A percentile compares a stretch with the other conserved stretches of the same genome.
Evolutionary conservation across 2,113 vertebrate genomes (phyloP).

Genomic region (Tor tambroides): DNA sequence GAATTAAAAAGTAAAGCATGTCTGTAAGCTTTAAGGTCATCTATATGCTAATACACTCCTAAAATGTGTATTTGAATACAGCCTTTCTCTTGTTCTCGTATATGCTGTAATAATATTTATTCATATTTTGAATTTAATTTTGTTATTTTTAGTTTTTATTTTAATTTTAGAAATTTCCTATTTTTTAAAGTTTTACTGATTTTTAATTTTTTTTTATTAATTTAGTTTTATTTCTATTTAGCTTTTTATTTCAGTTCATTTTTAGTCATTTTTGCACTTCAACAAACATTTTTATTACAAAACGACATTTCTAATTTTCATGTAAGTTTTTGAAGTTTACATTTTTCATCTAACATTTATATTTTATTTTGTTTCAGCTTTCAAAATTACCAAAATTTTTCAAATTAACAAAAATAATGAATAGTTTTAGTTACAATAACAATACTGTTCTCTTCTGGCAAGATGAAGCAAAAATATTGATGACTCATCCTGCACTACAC

Average conservation of each 20-base stretch:
- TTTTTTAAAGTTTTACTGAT: too few species aligned
- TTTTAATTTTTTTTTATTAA: background rate
- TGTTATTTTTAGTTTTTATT: too few species aligned
- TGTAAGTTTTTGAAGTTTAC: too few species aligned
- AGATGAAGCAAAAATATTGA: background rate
- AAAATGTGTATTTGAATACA: background rate
- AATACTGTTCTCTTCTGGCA: background rate
- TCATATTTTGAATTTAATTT: background rate
- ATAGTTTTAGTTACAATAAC: background rate
- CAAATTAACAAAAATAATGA: background rate
- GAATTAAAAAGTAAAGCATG: background rate
- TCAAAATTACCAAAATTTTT: too few species aligned
- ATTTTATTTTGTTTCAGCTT: background rate
- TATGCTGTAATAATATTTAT: too few species aligned
- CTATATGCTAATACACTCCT: background rate
- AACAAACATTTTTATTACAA: background rate
- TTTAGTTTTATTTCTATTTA: background rate
- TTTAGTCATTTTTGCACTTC: background rate
- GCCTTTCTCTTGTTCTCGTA: background rate
- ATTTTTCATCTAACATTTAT: background rate
- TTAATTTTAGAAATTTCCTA: too few species aligned
- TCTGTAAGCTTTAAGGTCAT: background rate
- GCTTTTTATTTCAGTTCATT: background rate
- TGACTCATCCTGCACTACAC: background rate
- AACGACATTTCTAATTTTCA: background rate